phyloP scores from a whole-genome alignment of 2,888 invertebrate genomes.

The Hirtodrosophila cameraria region DNA sequence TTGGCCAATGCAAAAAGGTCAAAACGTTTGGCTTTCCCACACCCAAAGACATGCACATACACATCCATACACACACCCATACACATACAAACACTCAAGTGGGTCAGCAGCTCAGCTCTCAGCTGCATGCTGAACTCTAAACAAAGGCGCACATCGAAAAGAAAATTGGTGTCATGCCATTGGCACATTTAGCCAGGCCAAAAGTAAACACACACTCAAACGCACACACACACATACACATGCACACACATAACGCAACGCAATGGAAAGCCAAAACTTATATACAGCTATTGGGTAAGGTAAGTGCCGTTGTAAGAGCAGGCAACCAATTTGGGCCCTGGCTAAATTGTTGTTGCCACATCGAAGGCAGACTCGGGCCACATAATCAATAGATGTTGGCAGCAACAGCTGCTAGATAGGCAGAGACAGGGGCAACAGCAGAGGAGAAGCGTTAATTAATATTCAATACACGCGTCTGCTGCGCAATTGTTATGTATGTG shows the following conservation, averaged over 20 bases:
- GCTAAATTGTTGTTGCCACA: slow-evolving; percentile 49
- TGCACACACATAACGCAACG: no score
- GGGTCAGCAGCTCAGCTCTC: slow-evolving; percentile 58
- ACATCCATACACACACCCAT: slow-evolving; percentile 2
- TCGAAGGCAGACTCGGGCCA: no score
- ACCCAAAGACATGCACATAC: slow-evolving; percentile 8
- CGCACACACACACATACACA: no score
- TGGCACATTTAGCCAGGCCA: slow-evolving; percentile 76
- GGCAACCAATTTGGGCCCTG: slow-evolving; percentile 19
- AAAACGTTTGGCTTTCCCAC: slow-evolving; percentile 62
- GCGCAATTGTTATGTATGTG: slow-evolving; percentile 79
- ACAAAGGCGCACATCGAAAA: slow-evolving; percentile 49
- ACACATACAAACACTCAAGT: slow-evolving; percentile 39
- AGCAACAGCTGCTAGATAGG: no score
- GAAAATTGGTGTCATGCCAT: slow-evolving; percentile 81
- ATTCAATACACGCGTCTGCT: slow-evolving; percentile 69
- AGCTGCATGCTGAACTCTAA: slow-evolving; percentile 52
- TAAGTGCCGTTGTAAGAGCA: slow-evolving; percentile 67
- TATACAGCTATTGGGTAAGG: slow-evolving; percentile 70
- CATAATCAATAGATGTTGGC: slow-evolving; percentile 57
- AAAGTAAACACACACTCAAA: slow-evolving; percentile 47
- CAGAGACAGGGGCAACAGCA: not conserved
- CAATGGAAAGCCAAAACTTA: slow-evolving; percentile 31
- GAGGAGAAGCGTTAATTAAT: slow-evolving; percentile 58
- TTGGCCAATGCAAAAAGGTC: slow-evolving; percentile 58